phyloP scores from a whole-genome alignment of 2,797 vertebrate species.

The Rhyacichthys aspro region DNA sequence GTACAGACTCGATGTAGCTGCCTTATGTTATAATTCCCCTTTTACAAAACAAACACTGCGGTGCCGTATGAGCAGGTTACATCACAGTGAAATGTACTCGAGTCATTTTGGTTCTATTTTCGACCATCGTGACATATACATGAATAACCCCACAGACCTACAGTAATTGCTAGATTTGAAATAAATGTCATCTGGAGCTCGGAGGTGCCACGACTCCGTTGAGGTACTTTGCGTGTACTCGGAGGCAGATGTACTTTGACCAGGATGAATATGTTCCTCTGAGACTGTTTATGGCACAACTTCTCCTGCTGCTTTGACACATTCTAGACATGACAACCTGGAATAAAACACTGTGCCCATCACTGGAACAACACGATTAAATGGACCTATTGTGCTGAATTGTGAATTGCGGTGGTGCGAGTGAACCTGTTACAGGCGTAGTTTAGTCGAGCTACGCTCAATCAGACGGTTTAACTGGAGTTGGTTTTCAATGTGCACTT shows the following conservation, averaged over 20 bases:
- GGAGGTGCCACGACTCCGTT: constrained; percentile 28
- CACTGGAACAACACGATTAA: background rate
- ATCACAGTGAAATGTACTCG: constrained; percentile 10
- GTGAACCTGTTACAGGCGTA: too few relatives aligned
- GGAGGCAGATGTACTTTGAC: constrained; percentile 15
- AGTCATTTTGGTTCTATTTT: constrained; percentile 15
- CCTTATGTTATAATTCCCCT: too few relatives aligned
- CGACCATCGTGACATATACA: constrained; percentile 25
- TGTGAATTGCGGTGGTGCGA: too few relatives aligned
- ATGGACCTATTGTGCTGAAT: too few relatives aligned
- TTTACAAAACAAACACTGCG: too few relatives aligned
- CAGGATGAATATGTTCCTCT: constrained; percentile 9
- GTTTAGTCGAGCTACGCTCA: too few relatives aligned
- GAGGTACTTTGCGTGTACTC: constrained; percentile 16
- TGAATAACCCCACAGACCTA: constrained; percentile 26
- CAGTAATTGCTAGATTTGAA: constrained; percentile 44
- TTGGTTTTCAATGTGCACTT: too few relatives aligned
- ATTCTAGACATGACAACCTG: background rate
- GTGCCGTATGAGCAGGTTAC: constrained; percentile 5
- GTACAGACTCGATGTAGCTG: too few relatives aligned
- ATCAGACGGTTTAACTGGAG: too few relatives aligned
- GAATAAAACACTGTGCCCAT: background rate
- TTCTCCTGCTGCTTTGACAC: constrained; percentile 15
- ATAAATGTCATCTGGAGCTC: constrained; percentile 52
- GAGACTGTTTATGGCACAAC: constrained; percentile 24